Conservation (phyloP, 2,113 vertebrate genomes). For the Lophura nycthemera region DNA sequence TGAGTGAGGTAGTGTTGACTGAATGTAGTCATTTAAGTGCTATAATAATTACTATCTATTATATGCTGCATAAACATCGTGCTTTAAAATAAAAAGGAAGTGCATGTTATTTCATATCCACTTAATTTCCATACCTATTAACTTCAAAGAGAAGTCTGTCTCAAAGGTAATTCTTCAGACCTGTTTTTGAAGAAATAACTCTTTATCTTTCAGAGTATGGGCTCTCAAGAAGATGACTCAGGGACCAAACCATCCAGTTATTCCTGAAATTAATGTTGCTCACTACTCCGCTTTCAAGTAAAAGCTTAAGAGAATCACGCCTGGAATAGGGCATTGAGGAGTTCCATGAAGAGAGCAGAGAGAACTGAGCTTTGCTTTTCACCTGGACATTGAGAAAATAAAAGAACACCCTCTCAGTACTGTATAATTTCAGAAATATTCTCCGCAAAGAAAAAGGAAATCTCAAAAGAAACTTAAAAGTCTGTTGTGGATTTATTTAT, state of each 20-base stretch:
- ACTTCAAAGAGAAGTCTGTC: conserved; percentile 14
- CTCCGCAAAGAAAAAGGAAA: conserved; percentile 78
- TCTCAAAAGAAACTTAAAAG: conserved; percentile 77
- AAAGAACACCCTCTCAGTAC: conserved; percentile 77
- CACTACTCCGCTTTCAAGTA: conserved; percentile 66
- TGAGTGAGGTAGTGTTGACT: too few species aligned
- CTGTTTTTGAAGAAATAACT: background rate
- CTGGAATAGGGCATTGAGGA: conserved; percentile 64
- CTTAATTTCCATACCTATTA: conserved; percentile 2
- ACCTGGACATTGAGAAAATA: conserved; percentile 76
- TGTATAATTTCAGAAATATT: conserved; percentile 78
- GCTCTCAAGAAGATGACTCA: conserved; percentile 97
- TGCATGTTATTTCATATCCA: background rate
- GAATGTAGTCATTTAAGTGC: too few species aligned
- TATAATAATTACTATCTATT: too few species aligned
- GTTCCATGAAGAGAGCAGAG: conserved; percentile 65
- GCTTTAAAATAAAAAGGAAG: background rate
- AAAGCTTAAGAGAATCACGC: conserved; percentile 67
- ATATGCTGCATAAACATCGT: background rate
- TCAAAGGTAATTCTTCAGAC: background rate
- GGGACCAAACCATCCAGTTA: conserved; percentile 99
- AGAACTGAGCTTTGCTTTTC: conserved; percentile 72
- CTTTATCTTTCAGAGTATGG: conserved; percentile 90
- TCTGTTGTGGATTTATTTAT: conserved; percentile 86
- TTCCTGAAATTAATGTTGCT: conserved; percentile 86